Conservation (phyloP, 2,113 vertebrate species). For the Nothobranchius furzeri region DNA sequence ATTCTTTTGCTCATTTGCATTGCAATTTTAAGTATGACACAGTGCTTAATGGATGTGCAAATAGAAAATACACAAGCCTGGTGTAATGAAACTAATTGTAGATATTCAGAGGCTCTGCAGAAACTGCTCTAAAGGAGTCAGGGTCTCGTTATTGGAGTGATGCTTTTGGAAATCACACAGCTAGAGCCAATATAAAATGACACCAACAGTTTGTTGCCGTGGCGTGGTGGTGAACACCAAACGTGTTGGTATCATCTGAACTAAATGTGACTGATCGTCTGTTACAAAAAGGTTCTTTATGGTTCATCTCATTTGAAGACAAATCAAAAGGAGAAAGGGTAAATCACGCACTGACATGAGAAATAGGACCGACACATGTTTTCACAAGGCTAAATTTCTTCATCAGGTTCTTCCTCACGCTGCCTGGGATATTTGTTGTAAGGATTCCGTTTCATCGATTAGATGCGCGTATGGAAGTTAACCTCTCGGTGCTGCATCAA, state of each 20-base stretch:
- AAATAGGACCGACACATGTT: too few species aligned
- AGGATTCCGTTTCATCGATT: too few species aligned
- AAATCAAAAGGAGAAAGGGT: too few species aligned
- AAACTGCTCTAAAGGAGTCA: slow-evolving; percentile 12
- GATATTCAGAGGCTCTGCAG: slow-evolving; percentile 19
- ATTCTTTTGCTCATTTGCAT: slow-evolving; percentile 32
- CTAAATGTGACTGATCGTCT: too few species aligned
- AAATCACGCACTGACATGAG: too few species aligned
- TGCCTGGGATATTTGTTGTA: too few species aligned
- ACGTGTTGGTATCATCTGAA: not conserved
- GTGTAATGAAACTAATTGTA: slow-evolving; percentile 9
- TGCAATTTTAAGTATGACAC: slow-evolving; percentile 23
- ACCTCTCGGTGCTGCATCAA: too few species aligned
- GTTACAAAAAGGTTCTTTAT: too few species aligned
- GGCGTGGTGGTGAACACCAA: not conserved
- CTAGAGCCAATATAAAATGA: not conserved
- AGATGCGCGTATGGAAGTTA: too few species aligned
- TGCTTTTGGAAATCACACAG: slow-evolving; percentile 6
- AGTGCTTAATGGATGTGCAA: not conserved
- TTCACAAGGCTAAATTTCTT: too few species aligned
- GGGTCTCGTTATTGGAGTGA: slow-evolving; percentile 2
- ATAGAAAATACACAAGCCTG: not conserved
- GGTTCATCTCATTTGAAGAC: too few species aligned
- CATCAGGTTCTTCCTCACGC: too few species aligned
- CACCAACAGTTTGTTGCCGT: not conserved